A percentile compares a stretch with the other conserved stretches of the same genome.
Conservation (phyloP, 2,113 vertebrate species). For the Struthidea cinerea region DNA sequence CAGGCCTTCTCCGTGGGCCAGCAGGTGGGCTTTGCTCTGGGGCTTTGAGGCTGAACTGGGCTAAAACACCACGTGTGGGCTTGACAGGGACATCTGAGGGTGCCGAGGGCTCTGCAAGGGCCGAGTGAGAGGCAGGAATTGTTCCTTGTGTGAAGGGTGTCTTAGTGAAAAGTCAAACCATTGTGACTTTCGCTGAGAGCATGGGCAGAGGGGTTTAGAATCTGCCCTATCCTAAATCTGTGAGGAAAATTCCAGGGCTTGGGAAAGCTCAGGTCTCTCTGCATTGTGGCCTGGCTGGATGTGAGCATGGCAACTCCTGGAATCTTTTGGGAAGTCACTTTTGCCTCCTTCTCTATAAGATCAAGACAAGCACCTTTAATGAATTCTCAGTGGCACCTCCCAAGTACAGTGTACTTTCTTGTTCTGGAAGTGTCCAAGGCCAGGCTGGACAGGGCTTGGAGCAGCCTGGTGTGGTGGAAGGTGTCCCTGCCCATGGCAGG, state of each 20-base stretch:
- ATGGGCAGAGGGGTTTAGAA: background rate
- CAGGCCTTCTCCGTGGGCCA: conserved; percentile 88
- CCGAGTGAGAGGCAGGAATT: no score
- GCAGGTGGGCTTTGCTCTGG: conserved; percentile 75
- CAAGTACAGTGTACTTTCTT: background rate
- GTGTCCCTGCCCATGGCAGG: background rate
- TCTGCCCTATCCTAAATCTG: background rate
- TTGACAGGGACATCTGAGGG: background rate
- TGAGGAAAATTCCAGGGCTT: background rate
- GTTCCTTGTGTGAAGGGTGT: background rate
- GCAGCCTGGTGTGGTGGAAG: background rate
- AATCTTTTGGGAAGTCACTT: background rate
- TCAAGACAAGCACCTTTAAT: background rate
- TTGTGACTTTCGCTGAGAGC: background rate
- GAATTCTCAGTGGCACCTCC: background rate
- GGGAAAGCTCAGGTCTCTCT: background rate
- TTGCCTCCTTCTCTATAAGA: background rate
- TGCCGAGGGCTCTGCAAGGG: background rate
- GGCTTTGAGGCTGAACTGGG: background rate
- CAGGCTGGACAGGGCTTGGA: background rate
- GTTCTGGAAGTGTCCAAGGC: background rate
- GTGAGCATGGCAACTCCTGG: background rate
- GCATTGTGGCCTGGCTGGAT: rapidly evolving
- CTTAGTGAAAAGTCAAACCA: background rate
- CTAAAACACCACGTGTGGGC: background rate